Evolutionary conservation across 92 coral and sea anemone genomes (phyloP).

Genomic region (Galaxea fascicularis): DNA sequence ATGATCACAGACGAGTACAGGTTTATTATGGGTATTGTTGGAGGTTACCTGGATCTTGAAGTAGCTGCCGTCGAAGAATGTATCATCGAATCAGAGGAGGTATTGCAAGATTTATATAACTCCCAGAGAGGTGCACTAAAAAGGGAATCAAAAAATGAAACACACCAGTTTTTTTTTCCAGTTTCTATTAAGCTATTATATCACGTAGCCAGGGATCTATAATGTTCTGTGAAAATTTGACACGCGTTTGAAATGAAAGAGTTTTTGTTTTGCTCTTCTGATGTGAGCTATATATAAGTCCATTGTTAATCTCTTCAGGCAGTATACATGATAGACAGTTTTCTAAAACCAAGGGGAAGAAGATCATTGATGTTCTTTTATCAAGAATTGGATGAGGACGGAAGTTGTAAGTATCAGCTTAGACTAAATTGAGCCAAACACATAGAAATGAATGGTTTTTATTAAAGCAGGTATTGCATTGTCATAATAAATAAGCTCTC

Average conservation of each 20-base stretch:
- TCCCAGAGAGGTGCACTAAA: no score
- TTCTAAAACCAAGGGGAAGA: conserved; percentile 80
- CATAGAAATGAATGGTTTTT: background rate
- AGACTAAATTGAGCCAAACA: no score
- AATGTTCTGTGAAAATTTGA: no score
- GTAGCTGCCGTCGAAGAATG: conserved; percentile 78
- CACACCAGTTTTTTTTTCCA: no score
- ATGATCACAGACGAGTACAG: conserved; percentile 75
- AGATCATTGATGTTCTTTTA: conserved; percentile 79
- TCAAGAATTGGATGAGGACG: conserved; percentile 70
- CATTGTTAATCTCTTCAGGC: conserved; percentile 43
- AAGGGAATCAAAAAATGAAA: no score
- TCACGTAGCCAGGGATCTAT: no score
- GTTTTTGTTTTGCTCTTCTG: no score
- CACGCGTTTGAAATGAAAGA: no score
- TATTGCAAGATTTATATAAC: conserved; percentile 2
- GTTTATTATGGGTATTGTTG: conserved; percentile 80
- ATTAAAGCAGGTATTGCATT: no score
- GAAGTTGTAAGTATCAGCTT: conserved; percentile 59
- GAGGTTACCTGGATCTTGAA: conserved; percentile 68
- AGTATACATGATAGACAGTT: conserved; percentile 72
- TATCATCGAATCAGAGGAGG: conserved; percentile 84
- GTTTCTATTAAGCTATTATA: no score
- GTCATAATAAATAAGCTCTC: no score
- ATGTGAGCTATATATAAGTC: background rate